A percentile compares a stretch with the other conserved stretches of the same genome.
phyloP scores from a whole-genome alignment of 2,113 vertebrate species.

The Cairina moschata region DNA sequence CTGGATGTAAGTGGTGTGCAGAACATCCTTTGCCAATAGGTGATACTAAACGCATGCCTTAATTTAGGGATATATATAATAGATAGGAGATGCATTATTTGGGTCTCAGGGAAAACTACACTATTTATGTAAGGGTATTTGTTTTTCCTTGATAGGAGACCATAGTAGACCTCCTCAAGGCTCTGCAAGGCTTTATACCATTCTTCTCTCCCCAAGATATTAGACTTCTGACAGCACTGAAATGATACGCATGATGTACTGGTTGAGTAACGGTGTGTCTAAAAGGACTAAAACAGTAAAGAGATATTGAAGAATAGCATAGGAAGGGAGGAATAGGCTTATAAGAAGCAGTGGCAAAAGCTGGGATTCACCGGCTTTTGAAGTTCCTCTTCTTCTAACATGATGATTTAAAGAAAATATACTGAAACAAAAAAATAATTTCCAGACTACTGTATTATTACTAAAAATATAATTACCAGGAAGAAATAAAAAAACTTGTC shows the following conservation, averaged over 20 bases:
- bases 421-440: not conserved
- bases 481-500: not conserved
- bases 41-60: not conserved
- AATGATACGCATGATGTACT: not conserved
- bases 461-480: not conserved
- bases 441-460: not conserved
- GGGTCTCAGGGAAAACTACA: not conserved
- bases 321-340: not conserved
- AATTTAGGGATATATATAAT: not conserved
- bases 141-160: not conserved
- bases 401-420: not conserved
- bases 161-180: not conserved
- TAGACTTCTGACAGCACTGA: not conserved
- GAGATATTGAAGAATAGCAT: not conserved
- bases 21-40: not conserved
- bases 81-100: not conserved
- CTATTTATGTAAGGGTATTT: not conserved
- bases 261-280: not conserved
- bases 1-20: not conserved
- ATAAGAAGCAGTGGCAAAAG: not conserved
- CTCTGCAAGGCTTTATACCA: not conserved
- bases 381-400: not conserved
- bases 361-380: not conserved
- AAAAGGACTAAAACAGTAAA: not conserved
- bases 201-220: not conserved